phyloP scores from a whole-genome alignment of 2,888 invertebrate species.

The Lasioglossum vierecki region DNA sequence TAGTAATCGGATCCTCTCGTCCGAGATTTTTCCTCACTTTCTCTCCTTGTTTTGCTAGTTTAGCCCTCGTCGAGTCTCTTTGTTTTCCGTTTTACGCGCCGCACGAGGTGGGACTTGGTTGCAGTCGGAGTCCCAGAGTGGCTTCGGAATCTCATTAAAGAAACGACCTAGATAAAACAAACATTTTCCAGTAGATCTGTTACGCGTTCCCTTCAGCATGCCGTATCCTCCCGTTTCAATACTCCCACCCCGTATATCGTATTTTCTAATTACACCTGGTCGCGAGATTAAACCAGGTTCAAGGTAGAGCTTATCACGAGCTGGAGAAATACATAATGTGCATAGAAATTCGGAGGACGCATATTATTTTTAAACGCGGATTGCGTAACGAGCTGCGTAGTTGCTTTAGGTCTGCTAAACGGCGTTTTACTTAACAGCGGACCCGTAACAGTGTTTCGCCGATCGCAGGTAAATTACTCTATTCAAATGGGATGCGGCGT shows the following conservation, averaged over 20 bases:
- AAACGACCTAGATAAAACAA: conserved; percentile 12
- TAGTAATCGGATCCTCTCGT: neutral
- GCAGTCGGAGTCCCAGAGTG: conserved; percentile 1
- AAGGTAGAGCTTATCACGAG: neutral
- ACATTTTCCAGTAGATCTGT: neutral
- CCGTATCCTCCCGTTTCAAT: neutral
- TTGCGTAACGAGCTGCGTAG: neutral
- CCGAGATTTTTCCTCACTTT: neutral
- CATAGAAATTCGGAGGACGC: neutral
- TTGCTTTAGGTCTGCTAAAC: neutral
- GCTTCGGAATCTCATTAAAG: conserved; percentile 5
- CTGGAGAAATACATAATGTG: neutral
- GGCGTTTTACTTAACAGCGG: neutral
- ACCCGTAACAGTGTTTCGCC: neutral
- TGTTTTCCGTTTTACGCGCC: neutral
- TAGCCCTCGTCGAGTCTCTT: neutral
- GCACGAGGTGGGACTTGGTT: neutral
- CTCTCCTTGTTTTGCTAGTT: neutral
- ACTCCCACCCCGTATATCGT: neutral
- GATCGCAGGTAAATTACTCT: neutral
- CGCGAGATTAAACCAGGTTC: neutral
- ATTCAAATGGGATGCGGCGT: neutral
- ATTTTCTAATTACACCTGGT: neutral
- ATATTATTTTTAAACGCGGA: neutral
- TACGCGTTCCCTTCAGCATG: neutral